Evolutionary conservation across 2,888 invertebrate species (phyloP), one percentile per base, ranked within the genome.

Genomic region (Caenorhabditis doughertyi): DNA sequence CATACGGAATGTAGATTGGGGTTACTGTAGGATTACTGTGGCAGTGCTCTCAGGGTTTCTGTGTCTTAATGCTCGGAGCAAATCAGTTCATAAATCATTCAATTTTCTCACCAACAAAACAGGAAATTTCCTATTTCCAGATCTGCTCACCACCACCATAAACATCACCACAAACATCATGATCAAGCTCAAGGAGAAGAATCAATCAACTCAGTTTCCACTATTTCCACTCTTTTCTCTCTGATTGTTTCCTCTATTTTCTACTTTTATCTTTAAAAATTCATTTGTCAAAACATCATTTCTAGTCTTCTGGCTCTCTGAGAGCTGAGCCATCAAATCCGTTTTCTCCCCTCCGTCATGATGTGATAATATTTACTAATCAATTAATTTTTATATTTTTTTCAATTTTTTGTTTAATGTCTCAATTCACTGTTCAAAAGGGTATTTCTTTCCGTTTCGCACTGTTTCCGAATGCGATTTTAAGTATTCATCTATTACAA

Each of bases 351-450:
- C 60, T 77, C 55, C 64, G 35, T n/a, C n/a, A n/a, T 60, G 53
- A 60, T 79, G 79, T 79, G 70, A 79, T 79, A 70, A 44, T 35
- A n/a, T 47, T 55, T 42, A 23, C 27, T 18, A 16, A 58, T 27
- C 35, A 47, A 23, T 23, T 23, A 47, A 25, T 49, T 47, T 32
- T 25, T 29, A 11, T 27, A 53, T 29, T 32, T 8, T 27, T 56
- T 68, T 60, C 29, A 9, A 39, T 39, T 9, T 58, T 65, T 65
- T 47, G 9, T 62, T 55, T 35, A 25, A 25, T 67, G 35, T 72
- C 79, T 72, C 56, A 79, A 71, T 79, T 79, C 79, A 72, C 72
- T 79, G 71, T 65, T 71, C 71, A 64, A 70, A 64, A 65, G 79
- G 79, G 79, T 79, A 79, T 35, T 64, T 70, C 56, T 27, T 65